A percentile compares a stretch with the other conserved stretches of the same genome.
These are phyloP conservation scores for Zaprionus camerounensis DNA, from an alignment of 1,140 invertebrate genomes.

Conservation along the genomic window DNA sequence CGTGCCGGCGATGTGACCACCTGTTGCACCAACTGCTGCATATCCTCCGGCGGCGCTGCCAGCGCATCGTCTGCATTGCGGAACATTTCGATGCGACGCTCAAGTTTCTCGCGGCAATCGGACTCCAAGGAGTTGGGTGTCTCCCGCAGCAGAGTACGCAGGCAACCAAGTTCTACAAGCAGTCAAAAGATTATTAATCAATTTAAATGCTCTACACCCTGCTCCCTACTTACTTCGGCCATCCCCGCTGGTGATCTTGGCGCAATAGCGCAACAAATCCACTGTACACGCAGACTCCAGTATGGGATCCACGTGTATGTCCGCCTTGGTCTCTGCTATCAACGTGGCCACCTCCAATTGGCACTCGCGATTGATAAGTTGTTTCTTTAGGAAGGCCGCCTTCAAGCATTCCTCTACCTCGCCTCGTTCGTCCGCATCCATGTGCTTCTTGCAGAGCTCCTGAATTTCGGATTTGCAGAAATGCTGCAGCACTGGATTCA, in stretches of 20 bases:
- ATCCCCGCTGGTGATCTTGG: constrained; percentile 92
- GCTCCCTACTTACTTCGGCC: constrained; percentile 89
- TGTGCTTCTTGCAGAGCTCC: constrained; percentile 86
- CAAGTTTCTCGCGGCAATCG: constrained; percentile 92
- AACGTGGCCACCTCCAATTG: constrained; percentile 91
- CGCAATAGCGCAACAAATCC: constrained; percentile 93
- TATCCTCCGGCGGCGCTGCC: constrained; percentile 86
- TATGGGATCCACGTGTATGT: constrained; percentile 93
- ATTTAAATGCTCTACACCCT: neutral
- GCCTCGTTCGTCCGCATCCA: constrained; percentile 86
- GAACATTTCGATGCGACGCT: constrained; percentile 94
- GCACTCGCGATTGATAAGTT: constrained; percentile 90
- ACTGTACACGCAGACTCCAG: constrained; percentile 91
- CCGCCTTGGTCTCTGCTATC: constrained; percentile 91
- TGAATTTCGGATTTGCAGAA: constrained; percentile 90
- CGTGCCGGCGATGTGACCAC: constrained; percentile 90
- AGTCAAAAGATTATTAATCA: constrained; percentile 5
- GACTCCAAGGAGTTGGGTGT: constrained; percentile 88
- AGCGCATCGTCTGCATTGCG: constrained; percentile 91
- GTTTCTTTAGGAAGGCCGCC: constrained; percentile 89
- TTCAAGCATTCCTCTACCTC: constrained; percentile 95
- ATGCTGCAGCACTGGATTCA: constrained; percentile 92
- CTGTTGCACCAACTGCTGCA: constrained; percentile 89
- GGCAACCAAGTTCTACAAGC: constrained; percentile 92
- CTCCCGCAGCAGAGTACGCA: constrained; percentile 90